Base-by-base conservation (phyloP, 2,888 invertebrate genomes). In the Stenurella melanura region DNA sequence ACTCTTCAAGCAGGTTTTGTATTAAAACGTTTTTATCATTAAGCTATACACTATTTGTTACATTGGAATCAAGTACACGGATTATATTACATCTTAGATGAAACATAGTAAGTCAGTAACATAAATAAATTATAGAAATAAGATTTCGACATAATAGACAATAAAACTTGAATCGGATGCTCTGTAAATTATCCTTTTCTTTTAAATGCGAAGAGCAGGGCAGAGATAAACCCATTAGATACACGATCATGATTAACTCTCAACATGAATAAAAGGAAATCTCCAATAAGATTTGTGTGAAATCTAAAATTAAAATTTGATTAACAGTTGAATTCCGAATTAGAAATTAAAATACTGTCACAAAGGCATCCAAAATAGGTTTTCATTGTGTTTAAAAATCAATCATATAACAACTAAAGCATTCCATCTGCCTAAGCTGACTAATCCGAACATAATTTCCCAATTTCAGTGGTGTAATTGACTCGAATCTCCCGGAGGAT, bases 321-420 rank as follows among this genome's bases (percentile, higher is more conserved):
- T 6, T 50, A 50, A 50, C n/a, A 15, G 15, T 50, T 15, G 42
- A 42, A 42, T 15, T 42, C n/a, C n/a, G n/a, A 42, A n/a, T 15
- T 50, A 50, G 15, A 50, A 50, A 50, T 42, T 15, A 42, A 50
- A n/a, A n/a, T 50, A 17, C n/a, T 50, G n/a, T n/a, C 50, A 50
- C n/a, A 50, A 50, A 50, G 50, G 50, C n/a, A 50, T 4, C 6
- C 12, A 50, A 50, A 50, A 50, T 50, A 50, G n/a, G 50, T 50
- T 50, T 50, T 50, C n/a, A 15, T 50, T 50, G 50, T 50, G 50
- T 50, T 50, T n/a, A n/a, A 50, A 50, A 50, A 50, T 50, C n/a
- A 50, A 50, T 50, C 50, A 50, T 50, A 7, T n/a, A 6, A 42
- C n/a, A 50, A 50, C 50, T 50, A 50, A n/a, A 50, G 50, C 50